Conservation (phyloP, 2,888 invertebrate genomes). For the Erebia palarica region DNA sequence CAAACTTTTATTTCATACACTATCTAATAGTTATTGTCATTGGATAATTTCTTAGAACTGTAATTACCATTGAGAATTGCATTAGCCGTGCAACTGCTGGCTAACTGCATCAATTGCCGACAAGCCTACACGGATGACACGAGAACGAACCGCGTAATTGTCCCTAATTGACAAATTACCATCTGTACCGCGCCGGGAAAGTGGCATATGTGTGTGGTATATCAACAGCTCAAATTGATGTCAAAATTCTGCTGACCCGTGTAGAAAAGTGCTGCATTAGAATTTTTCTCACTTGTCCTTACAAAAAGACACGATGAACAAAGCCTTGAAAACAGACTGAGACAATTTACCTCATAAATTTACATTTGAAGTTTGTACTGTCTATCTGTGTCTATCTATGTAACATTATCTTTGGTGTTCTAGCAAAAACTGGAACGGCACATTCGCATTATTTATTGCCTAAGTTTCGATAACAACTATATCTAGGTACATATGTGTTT, state of each 20-base stretch:
- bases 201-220: constrained; percentile 44
- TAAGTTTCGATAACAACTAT: neutral
- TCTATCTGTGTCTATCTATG: neutral
- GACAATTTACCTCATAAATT: neutral
- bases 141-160: constrained; percentile 69
- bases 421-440: neutral
- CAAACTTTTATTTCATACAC: too few relatives aligned
- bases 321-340: neutral
- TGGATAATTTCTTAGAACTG: neutral
- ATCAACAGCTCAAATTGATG: constrained; percentile 24
- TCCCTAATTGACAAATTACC: constrained; percentile 73
- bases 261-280: constrained; percentile 8
- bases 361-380: neutral
- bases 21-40: neutral
- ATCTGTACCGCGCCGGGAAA: constrained; percentile 48
- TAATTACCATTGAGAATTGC: constrained; percentile 70
- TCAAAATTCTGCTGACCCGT: constrained; percentile 1
- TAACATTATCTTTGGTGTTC: neutral
- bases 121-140: constrained; percentile 48
- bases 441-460: neutral
- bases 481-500: neutral
- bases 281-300: neutral
- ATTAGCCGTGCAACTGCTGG: constrained; percentile 61
- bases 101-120: constrained; percentile 63
- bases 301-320: neutral